These are phyloP conservation scores for Ophioninae sp. DNA, from an alignment of 2,888 invertebrate species.

Conservation along the genomic window DNA sequence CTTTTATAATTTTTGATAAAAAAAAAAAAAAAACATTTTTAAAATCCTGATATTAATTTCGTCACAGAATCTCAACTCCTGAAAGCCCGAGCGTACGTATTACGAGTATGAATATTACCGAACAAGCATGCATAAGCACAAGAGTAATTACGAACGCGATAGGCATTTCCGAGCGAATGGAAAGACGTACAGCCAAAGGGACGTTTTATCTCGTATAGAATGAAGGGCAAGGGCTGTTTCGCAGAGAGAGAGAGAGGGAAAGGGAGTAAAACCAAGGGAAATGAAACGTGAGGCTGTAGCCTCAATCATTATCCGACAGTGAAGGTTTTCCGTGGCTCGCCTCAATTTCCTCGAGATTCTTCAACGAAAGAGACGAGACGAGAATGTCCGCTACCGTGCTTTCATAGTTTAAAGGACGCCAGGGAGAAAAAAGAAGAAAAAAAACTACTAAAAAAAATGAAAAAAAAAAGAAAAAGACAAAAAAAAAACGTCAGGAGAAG, in stretches of 20 bases:
- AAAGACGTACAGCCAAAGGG: background rate
- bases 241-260: background rate
- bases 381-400: constrained; percentile 35
- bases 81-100: too few relatives aligned
- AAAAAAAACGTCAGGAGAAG: constrained; percentile 42
- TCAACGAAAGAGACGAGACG: constrained; percentile 47
- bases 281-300: constrained; percentile 25
- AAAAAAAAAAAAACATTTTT: too few relatives aligned
- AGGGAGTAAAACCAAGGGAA: too few relatives aligned
- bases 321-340: constrained; percentile 60
- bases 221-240: background rate
- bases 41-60: too few relatives aligned
- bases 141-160: constrained; percentile 19
- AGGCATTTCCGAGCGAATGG: constrained; percentile 31
- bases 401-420: constrained; percentile 33
- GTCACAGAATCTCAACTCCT: too few relatives aligned
- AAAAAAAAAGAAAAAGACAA: constrained; percentile 38
- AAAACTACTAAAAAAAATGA: constrained; percentile 1
- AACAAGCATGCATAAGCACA: background rate
- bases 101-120: background rate
- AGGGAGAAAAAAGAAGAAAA: constrained; percentile 26
- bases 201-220: constrained; percentile 21
- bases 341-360: constrained; percentile 62
- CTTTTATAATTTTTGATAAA: too few relatives aligned
- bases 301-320: constrained; percentile 61